Percentiles rank a stretch among this genome's conserved stretches.
Evolutionary conservation across 2,888 invertebrate species (phyloP).

Genomic region (Eupelmus urozonus): DNA sequence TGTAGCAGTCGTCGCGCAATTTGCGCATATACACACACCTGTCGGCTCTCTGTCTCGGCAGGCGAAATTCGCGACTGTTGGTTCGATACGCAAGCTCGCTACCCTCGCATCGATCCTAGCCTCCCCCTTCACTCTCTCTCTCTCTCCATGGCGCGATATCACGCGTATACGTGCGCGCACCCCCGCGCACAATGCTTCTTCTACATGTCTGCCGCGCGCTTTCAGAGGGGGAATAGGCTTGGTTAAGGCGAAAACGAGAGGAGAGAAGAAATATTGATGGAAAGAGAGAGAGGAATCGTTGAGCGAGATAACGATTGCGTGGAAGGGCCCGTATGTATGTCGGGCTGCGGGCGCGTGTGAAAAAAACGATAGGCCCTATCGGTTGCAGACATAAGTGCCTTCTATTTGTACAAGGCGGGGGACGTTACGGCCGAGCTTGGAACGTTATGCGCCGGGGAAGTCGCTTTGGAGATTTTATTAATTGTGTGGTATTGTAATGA

Average conservation of each 20-base stretch:
- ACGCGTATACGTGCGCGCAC: background rate
- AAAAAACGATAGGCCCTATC: constrained; percentile 45
- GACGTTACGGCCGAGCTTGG: background rate
- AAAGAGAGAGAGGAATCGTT: background rate
- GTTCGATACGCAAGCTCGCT: constrained; percentile 63
- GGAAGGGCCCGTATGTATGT: background rate
- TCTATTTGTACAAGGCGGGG: constrained; percentile 37
- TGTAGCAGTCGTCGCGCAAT: constrained; percentile 26
- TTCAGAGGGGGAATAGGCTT: background rate
- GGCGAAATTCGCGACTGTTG: constrained; percentile 61
- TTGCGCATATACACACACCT: constrained; percentile 51
- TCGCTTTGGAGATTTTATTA: background rate
- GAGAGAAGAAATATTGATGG: constrained; percentile 35
- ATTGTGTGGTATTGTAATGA: background rate
- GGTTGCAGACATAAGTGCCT: constrained; percentile 39
- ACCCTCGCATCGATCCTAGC: constrained; percentile 62
- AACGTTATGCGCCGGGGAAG: background rate
- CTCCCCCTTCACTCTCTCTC: constrained; percentile 35
- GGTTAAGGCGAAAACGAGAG: constrained; percentile 19
- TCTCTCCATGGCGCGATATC: constrained; percentile 40
- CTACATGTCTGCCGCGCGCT: too few relatives aligned
- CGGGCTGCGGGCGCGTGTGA: constrained; percentile 11
- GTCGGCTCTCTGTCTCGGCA: constrained; percentile 47
- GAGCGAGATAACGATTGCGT: constrained; percentile 25
- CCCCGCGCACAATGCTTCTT: background rate